Conservation (phyloP, 2,113 vertebrate genomes). For the Chloropsis hardwickii region DNA sequence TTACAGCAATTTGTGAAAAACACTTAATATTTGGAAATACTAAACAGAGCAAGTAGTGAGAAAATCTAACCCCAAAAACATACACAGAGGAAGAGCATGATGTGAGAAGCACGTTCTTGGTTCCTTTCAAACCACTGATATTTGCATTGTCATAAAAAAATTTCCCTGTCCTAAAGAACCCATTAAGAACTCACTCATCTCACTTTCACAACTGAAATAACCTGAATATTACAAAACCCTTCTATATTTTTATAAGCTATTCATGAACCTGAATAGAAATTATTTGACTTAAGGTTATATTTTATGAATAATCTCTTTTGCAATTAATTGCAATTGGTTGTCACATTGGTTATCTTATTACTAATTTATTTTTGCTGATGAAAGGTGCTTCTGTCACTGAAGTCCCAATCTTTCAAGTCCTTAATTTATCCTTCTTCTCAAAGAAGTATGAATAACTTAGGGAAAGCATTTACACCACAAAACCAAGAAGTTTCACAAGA, state of each 20-base stretch:
- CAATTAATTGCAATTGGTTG: not conserved
- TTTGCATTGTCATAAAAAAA: not conserved
- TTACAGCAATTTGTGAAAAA: not conserved
- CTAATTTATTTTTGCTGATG: not conserved
- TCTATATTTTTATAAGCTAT: not conserved
- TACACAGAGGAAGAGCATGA: not conserved
- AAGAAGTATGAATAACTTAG: not conserved
- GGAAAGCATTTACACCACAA: not conserved
- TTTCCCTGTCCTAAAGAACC: not conserved
- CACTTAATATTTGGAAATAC: not conserved
- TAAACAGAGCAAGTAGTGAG: not conserved
- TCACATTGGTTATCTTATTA: not conserved
- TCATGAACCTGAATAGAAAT: not conserved
- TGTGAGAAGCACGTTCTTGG: not conserved
- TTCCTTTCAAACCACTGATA: not conserved
- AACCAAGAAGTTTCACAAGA: not conserved
- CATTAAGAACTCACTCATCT: not conserved
- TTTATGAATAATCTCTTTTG: not conserved
- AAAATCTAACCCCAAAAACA: not conserved
- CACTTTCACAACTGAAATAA: not conserved
- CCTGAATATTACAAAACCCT: not conserved
- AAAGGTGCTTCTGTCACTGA: not conserved
- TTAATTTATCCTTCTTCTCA: not conserved
- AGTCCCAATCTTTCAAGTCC: not conserved
- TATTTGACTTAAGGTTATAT: not conserved